A percentile compares a stretch with the other conserved stretches of the same genome.
Conservation (phyloP, 2,113 vertebrate species). For the Acanthochromis polyacanthus region DNA sequence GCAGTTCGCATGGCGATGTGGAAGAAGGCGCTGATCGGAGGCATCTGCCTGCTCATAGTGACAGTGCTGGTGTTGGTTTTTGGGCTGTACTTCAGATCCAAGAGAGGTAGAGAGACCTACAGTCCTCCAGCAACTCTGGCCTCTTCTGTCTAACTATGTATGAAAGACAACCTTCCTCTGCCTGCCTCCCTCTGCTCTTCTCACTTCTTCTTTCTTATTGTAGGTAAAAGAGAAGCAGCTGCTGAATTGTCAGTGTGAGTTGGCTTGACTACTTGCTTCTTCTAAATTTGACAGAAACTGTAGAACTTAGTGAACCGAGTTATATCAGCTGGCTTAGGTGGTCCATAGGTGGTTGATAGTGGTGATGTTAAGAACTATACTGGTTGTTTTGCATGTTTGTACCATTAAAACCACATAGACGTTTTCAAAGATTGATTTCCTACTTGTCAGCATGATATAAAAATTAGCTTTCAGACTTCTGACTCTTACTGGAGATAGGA, state of each 20-base stretch:
- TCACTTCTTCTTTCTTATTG: constrained; percentile 76
- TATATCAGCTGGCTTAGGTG: neutral
- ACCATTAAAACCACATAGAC: neutral
- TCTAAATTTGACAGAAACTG: constrained; percentile 47
- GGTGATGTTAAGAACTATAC: neutral
- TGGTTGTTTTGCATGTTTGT: constrained; percentile 43
- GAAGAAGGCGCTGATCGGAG: constrained; percentile 79
- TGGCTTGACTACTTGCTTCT: constrained; percentile 73
- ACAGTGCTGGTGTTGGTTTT: constrained; percentile 31
- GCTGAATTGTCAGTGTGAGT: constrained; percentile 87
- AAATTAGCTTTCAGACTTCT: no score
- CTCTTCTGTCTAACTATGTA: constrained; percentile 66
- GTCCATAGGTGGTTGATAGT: neutral
- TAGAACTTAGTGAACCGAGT: neutral
- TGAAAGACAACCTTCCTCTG: constrained; percentile 61
- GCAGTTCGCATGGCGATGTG: constrained; percentile 80
- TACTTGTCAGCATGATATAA: no score
- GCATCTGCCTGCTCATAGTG: constrained; percentile 58
- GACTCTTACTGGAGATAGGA: no score
- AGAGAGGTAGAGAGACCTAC: constrained; percentile 84
- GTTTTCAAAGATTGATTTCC: no score
- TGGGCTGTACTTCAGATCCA: constrained; percentile 70
- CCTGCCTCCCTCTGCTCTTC: constrained; percentile 36
- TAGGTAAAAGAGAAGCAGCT: constrained; percentile 81
- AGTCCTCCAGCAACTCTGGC: constrained; percentile 69